Conservation (phyloP, 2,888 invertebrate species). For the Drosophila cognata region DNA sequence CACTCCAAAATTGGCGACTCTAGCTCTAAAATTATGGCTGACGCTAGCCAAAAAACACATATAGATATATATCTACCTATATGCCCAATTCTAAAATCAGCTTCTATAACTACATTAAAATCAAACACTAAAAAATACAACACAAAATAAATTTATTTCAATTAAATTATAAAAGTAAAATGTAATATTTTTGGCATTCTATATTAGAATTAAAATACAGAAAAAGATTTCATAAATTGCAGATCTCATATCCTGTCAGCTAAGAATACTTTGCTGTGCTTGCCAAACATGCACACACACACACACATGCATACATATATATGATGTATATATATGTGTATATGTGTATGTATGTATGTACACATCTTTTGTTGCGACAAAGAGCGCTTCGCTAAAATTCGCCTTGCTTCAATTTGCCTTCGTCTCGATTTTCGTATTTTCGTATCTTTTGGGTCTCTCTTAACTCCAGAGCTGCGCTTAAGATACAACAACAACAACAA, state of each 20-base stretch:
- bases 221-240: neutral
- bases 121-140: neutral
- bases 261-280: constrained; percentile 8
- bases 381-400: constrained; percentile 37
- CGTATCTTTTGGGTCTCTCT: constrained; percentile 1
- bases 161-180: neutral
- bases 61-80: neutral
- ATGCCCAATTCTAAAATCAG: neutral
- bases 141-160: neutral
- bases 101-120: too few species aligned
- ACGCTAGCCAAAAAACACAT: neutral
- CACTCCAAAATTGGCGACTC: too few species aligned
- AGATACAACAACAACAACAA: constrained; percentile 8
- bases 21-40: neutral
- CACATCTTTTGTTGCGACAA: constrained; percentile 26
- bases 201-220: neutral
- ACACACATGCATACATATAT: neutral
- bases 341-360: neutral
- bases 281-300: neutral
- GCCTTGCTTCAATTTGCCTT: constrained; percentile 42
- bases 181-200: neutral
- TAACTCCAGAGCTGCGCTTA: constrained; percentile 8
- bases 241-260: neutral
- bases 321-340: neutral
- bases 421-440: constrained; percentile 15